Base-by-base conservation (phyloP, 2,888 invertebrate genomes). In the Meghimatium bilineatum region DNA sequence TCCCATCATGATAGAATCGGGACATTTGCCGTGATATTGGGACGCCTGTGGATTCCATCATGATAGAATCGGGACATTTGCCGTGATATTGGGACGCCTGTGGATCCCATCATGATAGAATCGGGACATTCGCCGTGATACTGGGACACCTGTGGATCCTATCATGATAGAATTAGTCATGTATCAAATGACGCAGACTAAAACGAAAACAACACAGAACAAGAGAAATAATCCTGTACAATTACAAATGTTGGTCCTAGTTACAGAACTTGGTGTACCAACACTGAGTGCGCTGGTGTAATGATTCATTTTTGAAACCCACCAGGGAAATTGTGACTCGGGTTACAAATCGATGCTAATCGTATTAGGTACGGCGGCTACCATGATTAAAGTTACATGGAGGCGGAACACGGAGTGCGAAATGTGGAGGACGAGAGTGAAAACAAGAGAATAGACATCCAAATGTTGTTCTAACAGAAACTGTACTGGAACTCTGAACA, bases 311-410 rank as follows among this genome's bases (percentile, higher is more conserved):
- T 56, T 52, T 76, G 17, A 34, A 20, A 74, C 23, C 32, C 66
- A 12, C 29, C 17, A 60, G 66, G 77, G 78, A 66, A 66, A 78
- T 66, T 36, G 67, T 66, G 78, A 23, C 12, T 49, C 23, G 67
- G 66, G n/a, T 32, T 29, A n/a, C 66, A 63, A 63, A 78, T 78
- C 78, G 66, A 78, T 78, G 49, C 67, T 78, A 78, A 78, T 67
- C 60, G 44, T 66, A 34, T 78, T 78, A 66, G n/a, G 6, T 78
- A 17, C 3, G 78, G 29, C 66, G 63, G 66, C 44, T 44, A 49
- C 52, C 63, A 66, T 44, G 78, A 78, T 66, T 78, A 49, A 66
- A 78, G 38, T 66, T 60, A 76, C 56, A 76, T 56, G 14, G 26
- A 52, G 36, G 66, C 12, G 36, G 44, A 17, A 66, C 38, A 49